Percentiles rank a stretch among this genome's conserved stretches.
phyloP scores from a whole-genome alignment of 2,797 vertebrate species.

The Salmo trutta region DNA sequence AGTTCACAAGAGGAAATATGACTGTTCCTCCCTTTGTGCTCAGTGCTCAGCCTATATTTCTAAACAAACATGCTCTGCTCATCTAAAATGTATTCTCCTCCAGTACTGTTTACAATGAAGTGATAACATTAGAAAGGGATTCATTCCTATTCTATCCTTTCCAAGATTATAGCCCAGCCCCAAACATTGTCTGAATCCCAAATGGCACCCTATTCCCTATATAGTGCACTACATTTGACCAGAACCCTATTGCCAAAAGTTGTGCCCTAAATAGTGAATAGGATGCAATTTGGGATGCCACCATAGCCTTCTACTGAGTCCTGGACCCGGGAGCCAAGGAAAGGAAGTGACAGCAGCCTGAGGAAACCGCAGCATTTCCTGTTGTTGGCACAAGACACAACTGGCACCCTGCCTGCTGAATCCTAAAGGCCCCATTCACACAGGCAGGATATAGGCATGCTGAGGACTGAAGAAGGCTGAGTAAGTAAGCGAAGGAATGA shows the following conservation, averaged over 20 bases:
- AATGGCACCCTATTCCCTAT: too few relatives aligned
- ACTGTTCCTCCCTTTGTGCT: background rate
- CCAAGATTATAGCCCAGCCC: background rate
- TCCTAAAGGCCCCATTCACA: background rate
- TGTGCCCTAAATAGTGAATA: too few relatives aligned
- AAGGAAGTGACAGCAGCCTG: slow-evolving; percentile 30
- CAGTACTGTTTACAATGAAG: background rate
- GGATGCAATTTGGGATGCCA: background rate
- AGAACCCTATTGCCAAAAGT: too few relatives aligned
- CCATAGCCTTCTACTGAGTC: background rate
- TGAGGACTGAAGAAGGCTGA: background rate
- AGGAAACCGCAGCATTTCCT: slow-evolving; percentile 35
- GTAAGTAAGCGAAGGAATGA: background rate
- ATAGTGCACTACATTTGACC: too few relatives aligned
- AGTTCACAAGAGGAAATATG: background rate
- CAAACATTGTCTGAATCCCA: background rate
- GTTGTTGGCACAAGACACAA: slow-evolving; percentile 15
- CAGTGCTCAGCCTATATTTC: background rate
- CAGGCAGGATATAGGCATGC: slow-evolving; percentile 2
- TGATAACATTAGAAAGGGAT: background rate
- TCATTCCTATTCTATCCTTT: background rate
- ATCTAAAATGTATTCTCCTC: background rate
- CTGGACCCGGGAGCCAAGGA: background rate
- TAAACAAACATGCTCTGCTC: background rate
- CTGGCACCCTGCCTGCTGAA: slow-evolving; percentile 2